These are phyloP conservation scores for Ibidorhyncha struthersii DNA, from an alignment of 2,113 vertebrate genomes.

Conservation along the genomic window DNA sequence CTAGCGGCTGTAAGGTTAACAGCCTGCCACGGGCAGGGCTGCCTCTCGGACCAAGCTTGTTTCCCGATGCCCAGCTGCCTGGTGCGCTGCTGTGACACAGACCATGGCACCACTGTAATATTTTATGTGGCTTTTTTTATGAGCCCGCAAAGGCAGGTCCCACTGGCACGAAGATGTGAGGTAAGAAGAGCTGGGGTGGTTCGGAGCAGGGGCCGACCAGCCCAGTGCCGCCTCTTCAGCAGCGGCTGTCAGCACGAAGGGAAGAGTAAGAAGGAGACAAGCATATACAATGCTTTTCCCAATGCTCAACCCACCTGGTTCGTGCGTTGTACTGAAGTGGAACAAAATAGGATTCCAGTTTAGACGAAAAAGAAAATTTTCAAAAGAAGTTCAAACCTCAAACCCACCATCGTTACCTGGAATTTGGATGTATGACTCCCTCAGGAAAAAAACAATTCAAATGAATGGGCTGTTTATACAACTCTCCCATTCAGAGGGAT, in stretches of 20 bases:
- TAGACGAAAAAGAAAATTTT: neutral
- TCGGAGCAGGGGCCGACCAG: neutral
- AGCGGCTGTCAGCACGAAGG: accelerated
- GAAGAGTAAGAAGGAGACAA: neutral
- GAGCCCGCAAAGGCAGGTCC: neutral
- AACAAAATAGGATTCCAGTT: neutral
- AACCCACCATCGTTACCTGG: neutral
- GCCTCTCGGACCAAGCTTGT: neutral
- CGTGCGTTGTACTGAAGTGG: neutral
- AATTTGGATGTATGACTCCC: neutral
- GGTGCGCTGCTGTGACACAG: neutral
- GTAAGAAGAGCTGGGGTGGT: neutral
- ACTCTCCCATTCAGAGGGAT: neutral
- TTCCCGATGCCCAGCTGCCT: neutral
- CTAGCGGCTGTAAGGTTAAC: neutral
- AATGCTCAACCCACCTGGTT: neutral
- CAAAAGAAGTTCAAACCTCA: neutral
- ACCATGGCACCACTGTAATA: neutral
- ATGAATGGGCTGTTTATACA: neutral
- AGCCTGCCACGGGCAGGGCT: neutral
- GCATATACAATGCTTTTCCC: neutral
- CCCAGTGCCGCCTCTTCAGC: neutral
- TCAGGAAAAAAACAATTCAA: neutral
- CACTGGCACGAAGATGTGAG: neutral
- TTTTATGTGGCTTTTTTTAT: constrained; percentile 13